Percentiles rank a stretch among this genome's conserved stretches.
Conservation (phyloP, 2,888 invertebrate species). For the Gastrophysa polygoni region DNA sequence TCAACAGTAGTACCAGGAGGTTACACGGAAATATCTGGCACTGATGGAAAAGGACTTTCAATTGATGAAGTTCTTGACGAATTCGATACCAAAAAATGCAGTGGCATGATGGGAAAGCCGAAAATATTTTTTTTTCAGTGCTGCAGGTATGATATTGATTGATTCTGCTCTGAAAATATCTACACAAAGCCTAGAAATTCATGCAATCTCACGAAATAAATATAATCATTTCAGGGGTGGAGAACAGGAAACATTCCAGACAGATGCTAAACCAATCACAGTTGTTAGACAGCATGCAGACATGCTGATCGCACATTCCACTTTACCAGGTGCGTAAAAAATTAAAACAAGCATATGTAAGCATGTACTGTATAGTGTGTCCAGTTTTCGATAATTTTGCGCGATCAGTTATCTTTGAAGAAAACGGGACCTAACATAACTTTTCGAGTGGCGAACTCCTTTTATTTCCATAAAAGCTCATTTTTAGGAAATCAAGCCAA, state of each 20-base stretch:
- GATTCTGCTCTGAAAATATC: too few species aligned
- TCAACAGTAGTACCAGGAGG: constrained; percentile 48
- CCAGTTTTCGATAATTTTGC: neutral
- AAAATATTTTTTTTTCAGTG: constrained; percentile 78
- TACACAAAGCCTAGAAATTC: too few species aligned
- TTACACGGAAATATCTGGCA: constrained; percentile 66
- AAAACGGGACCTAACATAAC: too few species aligned
- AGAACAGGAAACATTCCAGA: constrained; percentile 36
- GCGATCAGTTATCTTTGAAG: too few species aligned
- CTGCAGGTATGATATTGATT: constrained; percentile 62
- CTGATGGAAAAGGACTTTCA: constrained; percentile 62
- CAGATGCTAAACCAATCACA: constrained; percentile 40
- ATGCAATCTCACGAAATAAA: too few species aligned
- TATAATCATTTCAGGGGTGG: constrained; percentile 45
- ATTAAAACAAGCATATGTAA: neutral
- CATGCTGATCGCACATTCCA: constrained; percentile 70
- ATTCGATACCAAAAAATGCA: constrained; percentile 65
- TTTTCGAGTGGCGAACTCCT: too few species aligned
- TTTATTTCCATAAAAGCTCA: too few species aligned
- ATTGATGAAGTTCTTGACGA: constrained; percentile 64
- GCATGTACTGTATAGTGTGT: neutral
- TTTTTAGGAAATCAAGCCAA: too few species aligned
- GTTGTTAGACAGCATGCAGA: constrained; percentile 59
- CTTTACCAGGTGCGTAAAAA: constrained; percentile 60
- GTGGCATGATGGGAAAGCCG: constrained; percentile 64